Evolutionary conservation across 2,888 invertebrate species (phyloP), one percentile per base, ranked within the genome.

Genomic region (Dione juno): DNA sequence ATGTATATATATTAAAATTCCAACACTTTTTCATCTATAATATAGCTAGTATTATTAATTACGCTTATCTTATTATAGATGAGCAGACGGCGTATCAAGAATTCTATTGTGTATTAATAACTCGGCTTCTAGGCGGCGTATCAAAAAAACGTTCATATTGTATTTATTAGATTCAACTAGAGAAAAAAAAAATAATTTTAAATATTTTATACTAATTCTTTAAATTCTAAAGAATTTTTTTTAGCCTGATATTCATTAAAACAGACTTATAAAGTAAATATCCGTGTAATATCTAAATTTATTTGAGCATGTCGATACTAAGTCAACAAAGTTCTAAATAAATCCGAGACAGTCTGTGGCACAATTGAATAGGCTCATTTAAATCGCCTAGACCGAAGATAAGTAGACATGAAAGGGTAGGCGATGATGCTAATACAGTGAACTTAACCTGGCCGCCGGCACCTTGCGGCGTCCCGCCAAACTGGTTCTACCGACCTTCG

Each of bases 401-500:
- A 90, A 91, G 88, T 82, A 83, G 84, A 88, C 89, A 88, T 86
- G 88, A 90, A 92, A 91, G 90, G 90, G 90, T 89, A 84, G 84
- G 83, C 88, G 90, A 88, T 87, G 89, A 89, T 88, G 88, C 83
- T 91, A 92, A 89, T 90, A 87, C 86, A 88, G 86, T 86, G 90
- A 88, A 90, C 88, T 90, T 90, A 92, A 89, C 88, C 87, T 84
- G 86, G 88, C 87, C 86, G 80, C 81, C 85, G 87, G 90, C 92
- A 92, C 92, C 91, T 92, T 92, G 91, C 88, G 82, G 80, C 83
- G 85, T 86, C 87, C 89, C 84, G 84, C 84, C 84, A 89, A 92
- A 93, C 92, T 88, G 91, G 92, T 93, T 93, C 82, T 79, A 79
- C 77, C 90, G 92, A 90, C 92, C 91, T 92, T 92, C 90, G 85